Base-by-base conservation (phyloP, 2,888 invertebrate genomes). In the Adelognathus sp. region DNA sequence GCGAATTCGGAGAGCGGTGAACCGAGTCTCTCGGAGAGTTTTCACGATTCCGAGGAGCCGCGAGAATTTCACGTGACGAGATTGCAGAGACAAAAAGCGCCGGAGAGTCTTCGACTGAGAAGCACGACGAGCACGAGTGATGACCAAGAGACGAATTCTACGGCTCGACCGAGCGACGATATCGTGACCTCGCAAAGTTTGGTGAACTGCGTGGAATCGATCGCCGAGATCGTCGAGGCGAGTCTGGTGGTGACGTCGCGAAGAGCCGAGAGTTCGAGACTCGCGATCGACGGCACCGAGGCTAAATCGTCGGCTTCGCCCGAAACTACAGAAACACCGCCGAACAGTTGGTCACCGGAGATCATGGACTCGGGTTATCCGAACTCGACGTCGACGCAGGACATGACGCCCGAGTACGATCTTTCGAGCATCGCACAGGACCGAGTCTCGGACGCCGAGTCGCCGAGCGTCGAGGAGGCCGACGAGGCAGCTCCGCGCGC, bases 351-450 rank as follows among this genome's bases (percentile, higher is more conserved):
- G 83, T 88, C 89, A n/a, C 87, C 87, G 6, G 89, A 90, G 56
- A 83, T 89, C 4, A 86, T 88, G 82, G 91, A 91, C 66, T 90
- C 90, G 27, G 90, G 89, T 1, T 90, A 90, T 75, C 90, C 89
- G 4, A 89, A 90, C 73, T 88, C 89, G 0, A 84, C 85, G 16
- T 89, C 89, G 1, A 87, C 83, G 2, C 90, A 86, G 24, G 89
- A 90, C 44, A 87, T 88, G 54, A 87, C 87, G 6, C 89, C 88
- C 0, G 88, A 88, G 46, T 84, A 84, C 29, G 89, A 89, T 60
- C 72, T 88, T 0, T 86, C 89, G n/a, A 88, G 88, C 52, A 88
- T 89, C 72, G 83, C 85, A 1, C 84, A 87, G 7, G 88, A 88
- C 72, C 73, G 74, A 36, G 80, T 79, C 50, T 82, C 83, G 11